Evolutionary conservation across 1,140 invertebrate species (phyloP).

Genomic region (Nixonia krombeini): DNA sequence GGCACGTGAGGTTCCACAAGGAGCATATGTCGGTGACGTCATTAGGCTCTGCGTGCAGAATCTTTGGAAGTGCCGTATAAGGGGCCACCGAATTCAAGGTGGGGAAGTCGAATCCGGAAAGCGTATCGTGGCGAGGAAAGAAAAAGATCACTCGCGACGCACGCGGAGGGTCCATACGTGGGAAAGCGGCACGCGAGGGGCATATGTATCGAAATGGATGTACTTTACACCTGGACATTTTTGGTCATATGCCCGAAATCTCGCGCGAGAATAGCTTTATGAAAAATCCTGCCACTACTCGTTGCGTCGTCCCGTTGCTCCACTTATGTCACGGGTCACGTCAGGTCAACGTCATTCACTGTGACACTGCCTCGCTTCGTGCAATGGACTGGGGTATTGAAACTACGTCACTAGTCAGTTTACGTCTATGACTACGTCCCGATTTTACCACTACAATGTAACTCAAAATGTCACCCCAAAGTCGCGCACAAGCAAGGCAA

Average conservation of each 20-base stretch:
- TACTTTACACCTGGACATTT: conserved; percentile 59
- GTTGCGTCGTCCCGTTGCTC: too few species aligned
- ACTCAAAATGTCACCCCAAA: too few species aligned
- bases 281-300: conserved; percentile 49
- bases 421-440: too few species aligned
- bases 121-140: conserved; percentile 17
- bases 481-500: too few species aligned
- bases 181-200: conserved; percentile 57
- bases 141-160: conserved; percentile 22
- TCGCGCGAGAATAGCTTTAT: conserved; percentile 22
- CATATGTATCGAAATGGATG: conserved; percentile 57
- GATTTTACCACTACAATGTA: too few species aligned
- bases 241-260: conserved; percentile 33
- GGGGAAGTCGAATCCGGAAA: conserved; percentile 28
- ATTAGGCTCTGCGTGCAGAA: conserved; percentile 22
- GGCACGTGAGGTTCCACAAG: conserved; percentile 26
- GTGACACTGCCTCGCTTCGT: too few species aligned
- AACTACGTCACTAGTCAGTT: too few species aligned
- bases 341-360: too few species aligned
- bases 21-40: conserved; percentile 29
- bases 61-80: conserved; percentile 17
- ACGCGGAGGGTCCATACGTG: conserved; percentile 52
- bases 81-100: not conserved
- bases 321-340: too few species aligned
- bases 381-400: too few species aligned